Base-by-base conservation (phyloP, 1,140 invertebrate species). In the Sinella curviseta region DNA sequence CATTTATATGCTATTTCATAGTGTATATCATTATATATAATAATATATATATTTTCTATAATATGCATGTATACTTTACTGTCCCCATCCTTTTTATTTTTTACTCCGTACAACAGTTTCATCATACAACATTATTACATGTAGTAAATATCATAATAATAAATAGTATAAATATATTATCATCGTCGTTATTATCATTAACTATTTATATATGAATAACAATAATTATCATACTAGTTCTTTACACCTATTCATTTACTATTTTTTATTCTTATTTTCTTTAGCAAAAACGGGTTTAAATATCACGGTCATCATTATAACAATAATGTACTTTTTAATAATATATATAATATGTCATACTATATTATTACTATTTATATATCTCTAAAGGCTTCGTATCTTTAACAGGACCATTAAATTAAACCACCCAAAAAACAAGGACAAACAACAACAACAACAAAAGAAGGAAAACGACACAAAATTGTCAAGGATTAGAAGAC, bases 111-210 rank as follows among this genome's bases (percentile, higher is more conserved):
- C 39, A 48, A 48, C 39, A 48, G 39, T 48, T 8, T 48, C 39
- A 48, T 12, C 39, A 12, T 48, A 48, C 39, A 48, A 48, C 20
- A n/a, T 48, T 48, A 20, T 60, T n/a, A 60, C 24, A 26, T 60
- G 57, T 60, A 26, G 57, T 60, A 12, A 60, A 17, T 60, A 12
- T 16, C 24, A 60, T 60, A 17, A 60, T 60, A 60, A 70, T 70
- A 70, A 70, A 70, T 70, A 70, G 65, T 70, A 70, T 70, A 70
- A 70, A 70, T 70, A 70, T 70, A 70, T 70, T 70, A 70, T 31
- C 30, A 70, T 70, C 57, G 26, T 48, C 39, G 39, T 48, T 20
- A 48, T 48, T 48, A 65, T 65, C 57, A 17, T 16, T 65, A 17
- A 12, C 24, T 65, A 26, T n/a, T 65, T 26, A 65, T 8, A 4